Percentiles rank a stretch among this genome's conserved stretches.
These are phyloP conservation scores for Platycercus adscitus DNA, from an alignment of 2,113 vertebrate genomes.

Conservation along the genomic window DNA sequence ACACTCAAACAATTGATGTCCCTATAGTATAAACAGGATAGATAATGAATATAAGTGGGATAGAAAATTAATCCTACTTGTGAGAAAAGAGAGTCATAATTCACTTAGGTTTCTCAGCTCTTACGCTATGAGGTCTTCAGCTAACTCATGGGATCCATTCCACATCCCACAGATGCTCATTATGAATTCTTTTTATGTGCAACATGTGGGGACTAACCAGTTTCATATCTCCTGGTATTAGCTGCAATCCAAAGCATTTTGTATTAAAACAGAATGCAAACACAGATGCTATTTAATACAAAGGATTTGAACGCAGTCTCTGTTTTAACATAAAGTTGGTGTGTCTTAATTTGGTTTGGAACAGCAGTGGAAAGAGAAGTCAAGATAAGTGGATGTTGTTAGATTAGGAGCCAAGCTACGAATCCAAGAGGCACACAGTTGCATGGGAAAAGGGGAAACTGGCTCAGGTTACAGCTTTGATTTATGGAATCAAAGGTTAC, in stretches of 20 bases:
- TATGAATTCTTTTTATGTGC: conserved; percentile 83
- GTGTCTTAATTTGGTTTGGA: conserved; percentile 64
- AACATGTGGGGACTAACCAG: conserved; percentile 83
- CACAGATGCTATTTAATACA: conserved; percentile 75
- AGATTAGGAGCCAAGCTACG: not conserved
- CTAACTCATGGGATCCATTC: conserved; percentile 75
- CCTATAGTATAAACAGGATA: conserved; percentile 73
- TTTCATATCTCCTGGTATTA: conserved; percentile 84
- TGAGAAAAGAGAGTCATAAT: conserved; percentile 73
- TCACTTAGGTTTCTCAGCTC: conserved; percentile 76
- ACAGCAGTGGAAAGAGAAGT: conserved; percentile 43
- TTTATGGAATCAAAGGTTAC: not conserved
- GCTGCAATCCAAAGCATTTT: conserved; percentile 82
- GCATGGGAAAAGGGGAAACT: not conserved
- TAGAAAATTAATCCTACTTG: conserved; percentile 74
- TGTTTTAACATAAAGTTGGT: conserved; percentile 64
- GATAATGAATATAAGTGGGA: conserved; percentile 72
- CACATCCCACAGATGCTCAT: conserved; percentile 81
- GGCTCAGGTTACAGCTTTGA: not conserved
- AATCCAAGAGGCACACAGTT: not conserved
- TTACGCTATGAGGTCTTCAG: conserved; percentile 76
- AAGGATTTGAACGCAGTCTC: conserved; percentile 58
- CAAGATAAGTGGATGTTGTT: conserved; percentile 26
- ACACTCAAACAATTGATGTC: conserved; percentile 66
- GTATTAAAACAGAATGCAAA: conserved; percentile 77